Percentiles rank a stretch among this genome's conserved stretches.
Conservation (phyloP, 2,113 vertebrate genomes). For the Siniperca chuatsi region DNA sequence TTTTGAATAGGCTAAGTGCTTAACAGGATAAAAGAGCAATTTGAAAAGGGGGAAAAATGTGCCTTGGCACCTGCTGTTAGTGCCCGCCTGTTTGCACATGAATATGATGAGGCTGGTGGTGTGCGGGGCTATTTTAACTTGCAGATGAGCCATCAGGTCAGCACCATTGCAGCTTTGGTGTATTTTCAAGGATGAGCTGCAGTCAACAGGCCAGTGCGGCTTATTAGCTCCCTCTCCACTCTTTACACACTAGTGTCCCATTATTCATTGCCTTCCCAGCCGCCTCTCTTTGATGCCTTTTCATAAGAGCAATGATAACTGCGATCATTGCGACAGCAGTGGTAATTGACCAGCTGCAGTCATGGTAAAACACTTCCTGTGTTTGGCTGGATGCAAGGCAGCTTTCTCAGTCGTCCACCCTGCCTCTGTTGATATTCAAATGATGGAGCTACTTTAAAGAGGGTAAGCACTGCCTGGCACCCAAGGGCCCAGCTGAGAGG, state of each 20-base stretch:
- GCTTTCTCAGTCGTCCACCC: constrained; percentile 27
- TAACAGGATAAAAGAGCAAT: constrained; percentile 81
- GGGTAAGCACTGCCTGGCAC: constrained; percentile 40
- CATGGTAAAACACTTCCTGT: constrained; percentile 71
- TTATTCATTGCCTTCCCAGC: constrained; percentile 59
- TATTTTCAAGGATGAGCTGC: constrained; percentile 76
- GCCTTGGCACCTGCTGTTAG: constrained; percentile 81
- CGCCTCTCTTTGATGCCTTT: constrained; percentile 77
- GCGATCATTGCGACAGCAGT: constrained; percentile 66
- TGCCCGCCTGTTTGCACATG: constrained; percentile 78
- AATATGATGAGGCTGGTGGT: constrained; percentile 79
- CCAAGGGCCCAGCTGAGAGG: constrained; percentile 63
- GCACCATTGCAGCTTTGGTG: constrained; percentile 71
- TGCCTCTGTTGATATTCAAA: constrained; percentile 71
- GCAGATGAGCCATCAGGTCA: constrained; percentile 84
- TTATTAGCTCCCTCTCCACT: constrained; percentile 73
- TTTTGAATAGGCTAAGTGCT: constrained; percentile 80
- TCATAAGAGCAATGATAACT: constrained; percentile 77
- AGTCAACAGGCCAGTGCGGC: constrained; percentile 75
- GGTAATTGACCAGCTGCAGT: constrained; percentile 79
- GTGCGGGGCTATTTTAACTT: constrained; percentile 80
- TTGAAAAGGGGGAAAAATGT: constrained; percentile 69
- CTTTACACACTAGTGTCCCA: constrained; percentile 57
- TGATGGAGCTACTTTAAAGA: constrained; percentile 53
- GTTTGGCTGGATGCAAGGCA: constrained; percentile 50